Evolutionary conservation across 2,113 vertebrate genomes (phyloP).

Genomic region (Acrocephalus arundinaceus): DNA sequence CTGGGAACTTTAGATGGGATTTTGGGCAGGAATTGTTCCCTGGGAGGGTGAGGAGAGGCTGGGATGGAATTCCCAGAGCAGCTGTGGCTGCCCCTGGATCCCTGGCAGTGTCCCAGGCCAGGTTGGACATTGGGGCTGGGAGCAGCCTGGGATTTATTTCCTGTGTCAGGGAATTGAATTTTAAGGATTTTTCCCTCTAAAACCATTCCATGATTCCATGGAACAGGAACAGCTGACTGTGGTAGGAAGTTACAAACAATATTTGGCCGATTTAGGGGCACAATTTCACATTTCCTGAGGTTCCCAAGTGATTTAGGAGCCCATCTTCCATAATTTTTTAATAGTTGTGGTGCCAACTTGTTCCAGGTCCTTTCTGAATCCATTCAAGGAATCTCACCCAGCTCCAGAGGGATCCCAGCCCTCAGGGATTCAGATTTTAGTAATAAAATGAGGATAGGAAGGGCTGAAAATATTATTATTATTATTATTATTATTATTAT

Average conservation of each 20-base stretch:
- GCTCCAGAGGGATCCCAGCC: background rate
- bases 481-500: too few species aligned
- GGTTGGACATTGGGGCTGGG: background rate
- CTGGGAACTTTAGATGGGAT: background rate
- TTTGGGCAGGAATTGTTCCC: background rate
- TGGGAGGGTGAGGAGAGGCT: background rate
- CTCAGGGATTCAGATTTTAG: background rate
- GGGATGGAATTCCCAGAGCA: background rate
- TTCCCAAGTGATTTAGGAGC: background rate
- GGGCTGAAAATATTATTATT: background rate
- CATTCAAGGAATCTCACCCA: rapidly evolving
- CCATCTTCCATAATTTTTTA: background rate
- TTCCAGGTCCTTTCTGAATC: background rate
- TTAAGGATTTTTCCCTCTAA: too few species aligned
- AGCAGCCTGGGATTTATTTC: background rate
- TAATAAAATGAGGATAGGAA: background rate
- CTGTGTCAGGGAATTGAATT: background rate
- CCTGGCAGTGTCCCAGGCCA: background rate
- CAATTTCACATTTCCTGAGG: background rate
- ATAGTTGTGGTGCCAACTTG: background rate
- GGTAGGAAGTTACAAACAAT: background rate
- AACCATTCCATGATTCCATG: background rate
- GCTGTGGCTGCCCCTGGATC: background rate
- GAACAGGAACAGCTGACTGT: background rate
- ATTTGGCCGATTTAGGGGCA: background rate